Evolutionary conservation across 2,888 invertebrate species (phyloP), one percentile per base, ranked within the genome.

Genomic region (Diogma glabrata): DNA sequence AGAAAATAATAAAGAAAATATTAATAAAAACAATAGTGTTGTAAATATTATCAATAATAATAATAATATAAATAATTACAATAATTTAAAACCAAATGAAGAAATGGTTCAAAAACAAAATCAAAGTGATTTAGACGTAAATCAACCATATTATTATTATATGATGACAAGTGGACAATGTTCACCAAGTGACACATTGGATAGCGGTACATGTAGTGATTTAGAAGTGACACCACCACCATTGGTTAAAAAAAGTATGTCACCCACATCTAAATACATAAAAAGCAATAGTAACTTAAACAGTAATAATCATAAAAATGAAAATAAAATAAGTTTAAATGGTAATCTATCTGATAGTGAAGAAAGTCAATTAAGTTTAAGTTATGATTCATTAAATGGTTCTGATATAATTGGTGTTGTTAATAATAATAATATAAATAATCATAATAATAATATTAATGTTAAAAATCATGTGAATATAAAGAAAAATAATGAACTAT

Each of bases 181-280:
- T 61, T 87, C 87, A 24, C 87, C 87, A 1, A 85, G 68, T 56
- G 87, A 87, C 62, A 87, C 87, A 1, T 66, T 87, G 55, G 88
- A 88, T 69, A 88, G 87, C 53, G 88, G 88, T 45, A 88, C 87
- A 28, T 87, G 88, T 70, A 87, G 87, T 65, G 88, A 88, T 68
- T 73, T 87, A 60, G 87, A 88, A 53, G 53, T 55, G 6, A 56
- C 58, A 19, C 82, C 84, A 51, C 78, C 79, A 4, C 82, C 83
- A 2, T 70, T 81, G 55, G 75, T 79, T 17, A 79, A 79, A 59
- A 82, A 82, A 72, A n/a, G n/a, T n/a, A 82, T 81, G 64, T 74
- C 72, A 28, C 67, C 74, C 8, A 75, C 73, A 64, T 36, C 49
- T 33, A 55, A 52, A 53, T 43, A 43, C 23, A 28, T 47, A 26